A percentile compares a stretch with the other conserved stretches of the same genome.
These are phyloP conservation scores for Octonoba sinensis DNA, from an alignment of 2,888 invertebrate genomes.

Conservation along the genomic window DNA sequence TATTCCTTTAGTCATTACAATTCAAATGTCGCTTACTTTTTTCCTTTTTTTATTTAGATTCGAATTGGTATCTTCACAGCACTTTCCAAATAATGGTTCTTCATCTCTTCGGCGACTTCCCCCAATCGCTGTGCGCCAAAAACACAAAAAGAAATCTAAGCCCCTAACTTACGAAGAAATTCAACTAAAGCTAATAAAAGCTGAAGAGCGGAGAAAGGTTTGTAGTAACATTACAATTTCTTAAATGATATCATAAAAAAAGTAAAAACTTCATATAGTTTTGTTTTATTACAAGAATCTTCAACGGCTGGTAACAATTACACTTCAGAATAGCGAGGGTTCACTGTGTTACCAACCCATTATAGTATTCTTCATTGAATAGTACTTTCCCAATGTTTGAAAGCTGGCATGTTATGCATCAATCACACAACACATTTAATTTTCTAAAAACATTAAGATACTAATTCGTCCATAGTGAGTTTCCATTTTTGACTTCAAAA, in stretches of 20 bases:
- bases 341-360: too few relatives aligned
- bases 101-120: conserved; percentile 42
- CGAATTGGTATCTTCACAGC: conserved; percentile 43
- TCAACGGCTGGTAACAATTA: too few relatives aligned
- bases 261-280: neutral
- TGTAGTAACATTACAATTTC: neutral
- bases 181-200: conserved; percentile 60
- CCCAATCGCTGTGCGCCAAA: conserved; percentile 35
- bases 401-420: too few relatives aligned
- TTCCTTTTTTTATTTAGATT: conserved; percentile 31
- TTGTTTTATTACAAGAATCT: neutral
- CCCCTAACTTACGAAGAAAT: conserved; percentile 65
- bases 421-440: too few relatives aligned
- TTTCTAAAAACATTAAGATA: too few relatives aligned
- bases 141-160: conserved; percentile 46
- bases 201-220: conserved; percentile 65
- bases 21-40: neutral
- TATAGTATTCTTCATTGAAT: too few relatives aligned
- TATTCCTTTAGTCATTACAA: neutral
- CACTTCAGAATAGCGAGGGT: too few relatives aligned
- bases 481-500: too few relatives aligned
- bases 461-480: too few relatives aligned
- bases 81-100: conserved; percentile 10
- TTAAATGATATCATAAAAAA: neutral
- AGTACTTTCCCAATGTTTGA: too few relatives aligned